phyloP scores from a whole-genome alignment of 2,888 invertebrate genomes.

The Rhagophthalmus giganteus region DNA sequence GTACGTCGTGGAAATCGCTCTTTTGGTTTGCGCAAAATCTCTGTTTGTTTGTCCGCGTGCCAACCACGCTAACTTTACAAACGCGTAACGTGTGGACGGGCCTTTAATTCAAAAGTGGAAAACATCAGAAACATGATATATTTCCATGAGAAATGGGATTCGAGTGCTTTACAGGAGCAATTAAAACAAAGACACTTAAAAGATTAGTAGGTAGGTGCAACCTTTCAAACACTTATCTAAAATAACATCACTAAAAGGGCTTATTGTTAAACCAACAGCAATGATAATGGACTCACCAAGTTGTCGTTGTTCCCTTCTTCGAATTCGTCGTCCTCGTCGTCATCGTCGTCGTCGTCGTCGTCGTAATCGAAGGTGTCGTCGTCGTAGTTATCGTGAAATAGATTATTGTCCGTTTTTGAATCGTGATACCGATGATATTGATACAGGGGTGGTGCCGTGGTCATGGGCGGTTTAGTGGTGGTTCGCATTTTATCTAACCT shows the following conservation, averaged over 20 bases:
- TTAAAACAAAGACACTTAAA: too few relatives aligned
- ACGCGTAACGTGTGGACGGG: too few relatives aligned
- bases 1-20: too few relatives aligned
- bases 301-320: slow-evolving; percentile 17
- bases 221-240: background rate
- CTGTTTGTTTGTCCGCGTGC: too few relatives aligned
- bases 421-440: slow-evolving; percentile 7
- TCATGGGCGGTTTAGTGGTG: slow-evolving; percentile 3
- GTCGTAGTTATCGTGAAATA: slow-evolving; percentile 35
- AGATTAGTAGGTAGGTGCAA: too few relatives aligned
- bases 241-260: background rate
- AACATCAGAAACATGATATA: too few relatives aligned
- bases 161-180: too few relatives aligned
- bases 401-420: slow-evolving; percentile 10
- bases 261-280: background rate
- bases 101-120: too few relatives aligned
- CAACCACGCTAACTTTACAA: too few relatives aligned
- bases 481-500: slow-evolving; percentile 20
- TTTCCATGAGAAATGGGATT: too few relatives aligned
- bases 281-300: slow-evolving; percentile 20
- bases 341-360: slow-evolving; percentile 6
- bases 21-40: too few relatives aligned
- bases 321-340: slow-evolving; percentile 15
- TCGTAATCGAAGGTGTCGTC: slow-evolving; percentile 18
- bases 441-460: slow-evolving; percentile 7